Percentiles rank a stretch among this genome's conserved stretches.
Evolutionary conservation across 2,113 vertebrate genomes (phyloP).

Genomic region (Leptosomus discolor): DNA sequence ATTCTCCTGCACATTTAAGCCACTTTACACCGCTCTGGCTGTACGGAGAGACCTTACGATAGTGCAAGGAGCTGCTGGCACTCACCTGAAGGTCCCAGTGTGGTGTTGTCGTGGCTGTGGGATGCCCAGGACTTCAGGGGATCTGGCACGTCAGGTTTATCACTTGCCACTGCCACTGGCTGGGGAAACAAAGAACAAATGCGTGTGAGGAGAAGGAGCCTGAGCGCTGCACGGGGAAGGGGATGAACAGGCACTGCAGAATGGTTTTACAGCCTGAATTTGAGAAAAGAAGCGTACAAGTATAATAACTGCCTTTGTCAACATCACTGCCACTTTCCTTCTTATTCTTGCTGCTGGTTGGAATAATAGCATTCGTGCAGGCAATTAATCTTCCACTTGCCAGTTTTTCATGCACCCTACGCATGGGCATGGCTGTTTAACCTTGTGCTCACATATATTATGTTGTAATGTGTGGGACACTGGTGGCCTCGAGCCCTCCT

Average conservation of each 20-base stretch:
- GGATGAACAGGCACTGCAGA: not conserved
- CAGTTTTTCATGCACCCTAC: constrained; percentile 42
- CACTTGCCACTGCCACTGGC: not conserved
- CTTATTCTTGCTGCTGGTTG: constrained; percentile 8
- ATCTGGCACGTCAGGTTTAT: not conserved
- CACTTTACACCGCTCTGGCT: not conserved
- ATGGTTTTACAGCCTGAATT: constrained; percentile 35
- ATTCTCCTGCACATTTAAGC: not conserved
- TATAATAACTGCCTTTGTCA: constrained; percentile 44
- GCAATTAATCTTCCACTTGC: constrained; percentile 56
- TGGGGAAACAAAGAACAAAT: not conserved
- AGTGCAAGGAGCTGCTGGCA: not conserved
- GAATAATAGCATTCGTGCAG: constrained; percentile 16
- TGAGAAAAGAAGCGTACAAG: not conserved
- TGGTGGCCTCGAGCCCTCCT: constrained; percentile 29
- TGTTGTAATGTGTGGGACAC: constrained; percentile 20
- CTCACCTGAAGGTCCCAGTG: not conserved
- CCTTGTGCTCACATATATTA: constrained; percentile 41
- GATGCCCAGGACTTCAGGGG: not conserved
- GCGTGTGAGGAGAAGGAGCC: not conserved
- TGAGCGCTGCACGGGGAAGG: not conserved
- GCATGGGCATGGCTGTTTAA: constrained; percentile 41
- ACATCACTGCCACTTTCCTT: constrained; percentile 6
- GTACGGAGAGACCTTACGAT: not conserved
- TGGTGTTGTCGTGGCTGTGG: not conserved